A percentile compares a stretch with the other conserved stretches of the same genome.
Conservation (phyloP, 1,140 invertebrate genomes). For the Episyrphus balteatus region DNA sequence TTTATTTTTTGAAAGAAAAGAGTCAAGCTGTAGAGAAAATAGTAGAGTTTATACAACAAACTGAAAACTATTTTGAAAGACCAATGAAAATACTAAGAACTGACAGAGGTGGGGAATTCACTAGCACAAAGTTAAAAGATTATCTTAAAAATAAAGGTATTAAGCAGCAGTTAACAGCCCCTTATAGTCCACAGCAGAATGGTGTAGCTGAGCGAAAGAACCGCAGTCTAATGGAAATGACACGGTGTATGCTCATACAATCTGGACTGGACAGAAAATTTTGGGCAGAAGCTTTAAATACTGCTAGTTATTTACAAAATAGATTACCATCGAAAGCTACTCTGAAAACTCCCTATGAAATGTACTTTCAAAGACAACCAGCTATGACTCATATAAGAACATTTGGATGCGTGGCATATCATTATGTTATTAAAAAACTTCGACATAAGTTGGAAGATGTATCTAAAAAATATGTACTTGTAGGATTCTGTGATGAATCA, state of each 20-base stretch:
- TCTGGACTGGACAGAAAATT: conserved; percentile 7
- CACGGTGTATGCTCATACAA: not conserved
- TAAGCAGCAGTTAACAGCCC: conserved; percentile 13
- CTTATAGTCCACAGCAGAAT: conserved; percentile 32
- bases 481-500: conserved; percentile 1
- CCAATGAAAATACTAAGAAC: conserved; percentile 13
- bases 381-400: conserved; percentile 20
- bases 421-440: not conserved
- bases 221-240: conserved; percentile 1
- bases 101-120: conserved; percentile 20
- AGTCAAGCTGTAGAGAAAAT: conserved; percentile 14
- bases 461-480: not conserved
- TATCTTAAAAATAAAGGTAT: conserved; percentile 11
- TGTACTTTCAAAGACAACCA: conserved; percentile 23
- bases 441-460: conserved; percentile 2
- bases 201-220: conserved; percentile 21
- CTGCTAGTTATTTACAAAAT: conserved; percentile 5
- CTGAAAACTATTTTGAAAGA: conserved; percentile 11
- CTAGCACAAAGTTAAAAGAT: conserved; percentile 7
- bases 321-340: conserved; percentile 6
- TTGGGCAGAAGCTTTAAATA: conserved; percentile 30
- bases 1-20: conserved; percentile 25
- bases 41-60: conserved; percentile 2
- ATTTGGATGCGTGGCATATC: conserved; percentile 15
- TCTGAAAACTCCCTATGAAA: conserved; percentile 23